Conservation (phyloP, 2,113 vertebrate genomes). For the Silurus glanis region DNA sequence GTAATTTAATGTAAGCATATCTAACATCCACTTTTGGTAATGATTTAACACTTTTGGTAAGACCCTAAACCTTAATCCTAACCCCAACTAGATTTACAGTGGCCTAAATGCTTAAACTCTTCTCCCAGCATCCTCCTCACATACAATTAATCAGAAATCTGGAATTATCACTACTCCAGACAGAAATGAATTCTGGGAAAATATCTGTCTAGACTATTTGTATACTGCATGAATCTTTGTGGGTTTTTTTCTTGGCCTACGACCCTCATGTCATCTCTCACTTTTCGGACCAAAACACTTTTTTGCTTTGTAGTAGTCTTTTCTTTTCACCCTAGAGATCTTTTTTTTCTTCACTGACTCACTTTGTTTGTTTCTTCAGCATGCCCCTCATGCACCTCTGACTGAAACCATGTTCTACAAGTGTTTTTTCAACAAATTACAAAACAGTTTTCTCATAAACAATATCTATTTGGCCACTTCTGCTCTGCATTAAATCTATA, state of each 20-base stretch:
- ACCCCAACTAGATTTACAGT: background rate
- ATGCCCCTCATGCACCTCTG: background rate
- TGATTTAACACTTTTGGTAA: background rate
- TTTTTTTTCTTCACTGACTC: background rate
- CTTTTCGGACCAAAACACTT: background rate
- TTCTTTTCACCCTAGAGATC: background rate
- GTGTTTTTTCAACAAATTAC: background rate
- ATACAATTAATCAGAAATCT: background rate
- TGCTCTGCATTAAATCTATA: background rate
- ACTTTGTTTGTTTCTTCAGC: background rate
- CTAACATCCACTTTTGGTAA: background rate
- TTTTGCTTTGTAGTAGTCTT: background rate
- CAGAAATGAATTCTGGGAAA: background rate
- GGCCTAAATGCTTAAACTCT: background rate
- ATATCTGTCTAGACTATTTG: background rate
- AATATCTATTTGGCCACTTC: background rate
- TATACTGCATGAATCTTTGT: background rate
- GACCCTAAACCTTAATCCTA: background rate
- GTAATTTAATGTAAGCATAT: background rate
- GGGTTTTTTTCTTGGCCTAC: background rate
- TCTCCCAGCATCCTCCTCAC: background rate
- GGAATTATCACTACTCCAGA: background rate
- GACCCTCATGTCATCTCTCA: background rate
- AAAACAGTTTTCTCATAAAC: background rate
- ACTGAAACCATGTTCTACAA: background rate